Evolutionary conservation across 2,888 invertebrate genomes (phyloP).

Genomic region (Dinocampus coccinellae): DNA sequence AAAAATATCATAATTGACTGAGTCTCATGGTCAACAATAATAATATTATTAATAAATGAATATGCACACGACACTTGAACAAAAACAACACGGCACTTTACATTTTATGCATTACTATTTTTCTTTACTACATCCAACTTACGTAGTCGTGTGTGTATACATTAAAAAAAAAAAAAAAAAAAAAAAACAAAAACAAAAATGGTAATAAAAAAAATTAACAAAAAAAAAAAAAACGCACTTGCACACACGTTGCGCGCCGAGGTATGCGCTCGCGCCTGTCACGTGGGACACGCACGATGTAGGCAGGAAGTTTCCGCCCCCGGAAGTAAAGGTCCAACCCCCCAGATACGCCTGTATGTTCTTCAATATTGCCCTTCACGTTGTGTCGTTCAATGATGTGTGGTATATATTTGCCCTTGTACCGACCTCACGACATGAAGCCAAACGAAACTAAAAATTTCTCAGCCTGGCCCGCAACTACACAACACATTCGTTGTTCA

Average conservation of each 20-base stretch:
- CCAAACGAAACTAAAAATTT: no score
- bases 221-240: background rate
- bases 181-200: no score
- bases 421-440: no score
- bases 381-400: background rate
- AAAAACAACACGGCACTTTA: background rate
- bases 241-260: slow-evolving; percentile 27
- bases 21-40: background rate
- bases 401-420: background rate
- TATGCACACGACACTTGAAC: background rate
- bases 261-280: slow-evolving; percentile 36
- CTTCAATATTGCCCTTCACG: background rate
- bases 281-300: slow-evolving; percentile 40
- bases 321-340: slow-evolving; percentile 47
- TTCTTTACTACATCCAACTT: background rate
- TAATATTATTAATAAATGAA: background rate
- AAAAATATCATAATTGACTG: background rate
- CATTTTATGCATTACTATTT: background rate
- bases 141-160: no score
- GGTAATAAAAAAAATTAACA: no score
- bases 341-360: slow-evolving; percentile 35
- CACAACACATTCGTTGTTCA: no score
- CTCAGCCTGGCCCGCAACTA: no score
- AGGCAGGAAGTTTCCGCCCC: slow-evolving; percentile 49
- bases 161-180: background rate